Percentiles rank a stretch among this genome's conserved stretches.
These are phyloP conservation scores for Phorcus lineatus DNA, from an alignment of 2,888 invertebrate genomes.

Conservation along the genomic window DNA sequence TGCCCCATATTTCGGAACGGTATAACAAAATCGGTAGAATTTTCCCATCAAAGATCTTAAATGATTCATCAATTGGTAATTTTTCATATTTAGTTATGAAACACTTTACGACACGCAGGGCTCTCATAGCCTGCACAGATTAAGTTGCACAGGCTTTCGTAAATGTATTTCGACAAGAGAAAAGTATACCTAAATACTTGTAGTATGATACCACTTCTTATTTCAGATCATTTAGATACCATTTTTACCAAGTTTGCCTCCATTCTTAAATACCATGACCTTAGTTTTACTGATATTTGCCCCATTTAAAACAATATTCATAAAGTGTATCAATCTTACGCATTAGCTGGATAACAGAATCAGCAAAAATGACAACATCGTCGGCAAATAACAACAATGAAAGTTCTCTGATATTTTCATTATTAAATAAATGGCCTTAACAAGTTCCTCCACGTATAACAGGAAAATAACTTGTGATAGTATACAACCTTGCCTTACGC, in stretches of 20 bases:
- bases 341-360: background rate
- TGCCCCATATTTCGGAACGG: too few relatives aligned
- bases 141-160: too few relatives aligned
- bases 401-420: background rate
- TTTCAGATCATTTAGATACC: too few relatives aligned
- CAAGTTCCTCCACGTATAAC: background rate
- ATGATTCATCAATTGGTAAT: too few relatives aligned
- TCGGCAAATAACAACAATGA: background rate
- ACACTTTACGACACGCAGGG: too few relatives aligned
- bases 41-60: too few relatives aligned
- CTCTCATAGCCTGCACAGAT: too few relatives aligned
- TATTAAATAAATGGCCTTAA: background rate
- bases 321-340: background rate
- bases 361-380: background rate
- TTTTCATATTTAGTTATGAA: too few relatives aligned
- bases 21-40: too few relatives aligned
- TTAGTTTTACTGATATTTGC: background rate
- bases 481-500: background rate
- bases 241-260: background rate
- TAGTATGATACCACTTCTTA: too few relatives aligned
- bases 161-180: too few relatives aligned
- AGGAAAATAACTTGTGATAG: background rate
- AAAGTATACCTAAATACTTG: too few relatives aligned
- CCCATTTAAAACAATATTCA: background rate
- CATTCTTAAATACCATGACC: background rate